Evolutionary conservation across 2,797 vertebrate species (phyloP), one percentile per base, ranked within the genome.

Genomic region (Nannoperca australis): DNA sequence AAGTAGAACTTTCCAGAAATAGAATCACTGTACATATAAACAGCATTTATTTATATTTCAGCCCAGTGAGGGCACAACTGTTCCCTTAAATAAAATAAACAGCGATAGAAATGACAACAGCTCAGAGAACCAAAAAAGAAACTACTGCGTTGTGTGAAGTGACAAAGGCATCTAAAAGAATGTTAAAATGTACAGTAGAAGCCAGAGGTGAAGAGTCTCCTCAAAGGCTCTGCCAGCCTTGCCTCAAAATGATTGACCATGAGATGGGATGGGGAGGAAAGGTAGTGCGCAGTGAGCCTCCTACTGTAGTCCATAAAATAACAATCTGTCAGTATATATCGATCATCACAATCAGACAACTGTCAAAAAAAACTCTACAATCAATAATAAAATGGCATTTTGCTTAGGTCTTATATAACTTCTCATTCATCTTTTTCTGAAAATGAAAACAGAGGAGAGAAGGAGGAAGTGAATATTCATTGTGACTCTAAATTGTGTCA

Each of bases 41-140:
- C 20, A 9, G 62, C 45, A 74, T 69, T 65, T 75, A 81, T 87
- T 87, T 72, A 62, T 75, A 70, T 75, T 62, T 49, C 22, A 14
- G 58, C n/a, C 50, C 24, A 44, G 55, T 11, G 30, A 81, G 59
- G 60, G 44, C 63, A 62, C 13, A 32, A 18, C 59, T 76, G 63
- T 73, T 76, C 63, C 58, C 14, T 32, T 58, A 62, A 65, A 56
- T 9, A 66, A 58, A 80, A 59, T 78, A 60, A 12, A 81, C 66
- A 55, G 45, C 18, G 20, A 65, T 34, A 27, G 49, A 49, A 32
- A 30, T 44, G 76, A 75, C 68, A 80, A 45, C 14, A 53, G 56
- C 58, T 89, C 62, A 73, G 20, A 71, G 40, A 82, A 32, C 0
- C 36, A 50, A 67, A 62, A 76, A 73, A 42, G 59, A 40, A 63